Percentiles rank a stretch among this genome's conserved stretches.
These are phyloP conservation scores for Chiroxiphia lanceolata DNA, from an alignment of 2,797 vertebrate species.

Conservation along the genomic window DNA sequence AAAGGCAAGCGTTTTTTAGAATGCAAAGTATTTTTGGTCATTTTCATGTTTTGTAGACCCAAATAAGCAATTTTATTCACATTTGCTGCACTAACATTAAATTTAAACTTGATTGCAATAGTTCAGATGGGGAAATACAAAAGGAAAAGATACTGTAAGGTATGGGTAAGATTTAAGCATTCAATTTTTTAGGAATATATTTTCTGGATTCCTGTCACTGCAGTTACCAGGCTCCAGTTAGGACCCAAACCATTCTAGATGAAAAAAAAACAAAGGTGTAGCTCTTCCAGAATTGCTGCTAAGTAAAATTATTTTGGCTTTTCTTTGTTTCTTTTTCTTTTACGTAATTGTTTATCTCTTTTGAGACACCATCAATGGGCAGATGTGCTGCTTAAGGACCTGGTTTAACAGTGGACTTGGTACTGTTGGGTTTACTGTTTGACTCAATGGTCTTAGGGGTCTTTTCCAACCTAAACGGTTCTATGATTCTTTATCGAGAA, in stretches of 20 bases:
- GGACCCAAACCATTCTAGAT: background rate
- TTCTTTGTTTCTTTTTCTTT: background rate
- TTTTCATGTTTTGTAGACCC: background rate
- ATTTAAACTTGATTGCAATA: background rate
- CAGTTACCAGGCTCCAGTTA: background rate
- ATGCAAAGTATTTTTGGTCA: accelerated
- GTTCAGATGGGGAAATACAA: background rate
- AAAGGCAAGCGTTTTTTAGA: background rate
- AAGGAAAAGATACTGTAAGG: background rate
- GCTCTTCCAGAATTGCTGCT: background rate
- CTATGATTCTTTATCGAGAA: background rate
- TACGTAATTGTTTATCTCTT: background rate
- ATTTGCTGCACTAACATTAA: background rate
- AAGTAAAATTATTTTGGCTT: background rate
- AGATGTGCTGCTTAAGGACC: background rate
- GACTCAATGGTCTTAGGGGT: background rate
- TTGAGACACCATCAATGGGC: background rate
- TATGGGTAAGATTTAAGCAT: background rate
- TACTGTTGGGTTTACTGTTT: background rate
- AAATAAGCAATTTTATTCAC: background rate
- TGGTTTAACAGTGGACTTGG: background rate
- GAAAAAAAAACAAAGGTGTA: background rate
- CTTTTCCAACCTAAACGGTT: background rate
- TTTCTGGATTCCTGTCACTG: background rate
- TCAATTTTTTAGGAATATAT: background rate